A percentile compares a stretch with the other conserved stretches of the same genome.
Evolutionary conservation across 2,113 vertebrate genomes (phyloP).

Genomic region (Acrocephalus arundinaceus): DNA sequence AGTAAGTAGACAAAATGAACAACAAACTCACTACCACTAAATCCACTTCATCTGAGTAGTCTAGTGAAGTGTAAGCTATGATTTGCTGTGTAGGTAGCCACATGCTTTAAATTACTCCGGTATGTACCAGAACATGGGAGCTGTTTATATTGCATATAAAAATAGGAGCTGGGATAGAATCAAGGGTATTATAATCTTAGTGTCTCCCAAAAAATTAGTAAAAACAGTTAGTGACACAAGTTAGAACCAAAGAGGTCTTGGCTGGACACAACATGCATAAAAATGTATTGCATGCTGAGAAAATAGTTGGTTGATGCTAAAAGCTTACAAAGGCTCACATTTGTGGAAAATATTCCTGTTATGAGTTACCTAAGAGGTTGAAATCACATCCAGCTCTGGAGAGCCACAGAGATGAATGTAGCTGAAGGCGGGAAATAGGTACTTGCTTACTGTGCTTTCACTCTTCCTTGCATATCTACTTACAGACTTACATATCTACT

Average conservation of each 20-base stretch:
- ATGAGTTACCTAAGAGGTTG: neutral
- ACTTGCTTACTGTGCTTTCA: neutral
- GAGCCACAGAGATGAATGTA: neutral
- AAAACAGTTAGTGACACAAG: neutral
- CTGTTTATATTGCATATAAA: neutral
- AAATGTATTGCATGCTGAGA: neutral
- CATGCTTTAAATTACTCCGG: neutral
- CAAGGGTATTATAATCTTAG: neutral
- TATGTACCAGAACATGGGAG: neutral
- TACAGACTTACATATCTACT: neutral
- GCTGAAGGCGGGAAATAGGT: neutral
- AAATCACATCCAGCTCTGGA: neutral
- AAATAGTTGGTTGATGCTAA: neutral
- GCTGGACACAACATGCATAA: neutral
- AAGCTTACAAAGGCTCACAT: neutral
- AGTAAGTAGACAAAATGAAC: neutral
- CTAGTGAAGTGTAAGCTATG: neutral
- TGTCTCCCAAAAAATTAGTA: neutral
- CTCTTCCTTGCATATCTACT: neutral
- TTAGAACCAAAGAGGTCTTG: neutral
- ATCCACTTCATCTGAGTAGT: neutral
- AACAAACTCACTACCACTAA: neutral
- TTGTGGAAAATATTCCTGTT: neutral
- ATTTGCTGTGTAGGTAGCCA: neutral
- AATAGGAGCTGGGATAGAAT: neutral